A percentile compares a stretch with the other conserved stretches of the same genome.
phyloP scores from a whole-genome alignment of 1,140 invertebrate species.

The Magallana gigas region DNA sequence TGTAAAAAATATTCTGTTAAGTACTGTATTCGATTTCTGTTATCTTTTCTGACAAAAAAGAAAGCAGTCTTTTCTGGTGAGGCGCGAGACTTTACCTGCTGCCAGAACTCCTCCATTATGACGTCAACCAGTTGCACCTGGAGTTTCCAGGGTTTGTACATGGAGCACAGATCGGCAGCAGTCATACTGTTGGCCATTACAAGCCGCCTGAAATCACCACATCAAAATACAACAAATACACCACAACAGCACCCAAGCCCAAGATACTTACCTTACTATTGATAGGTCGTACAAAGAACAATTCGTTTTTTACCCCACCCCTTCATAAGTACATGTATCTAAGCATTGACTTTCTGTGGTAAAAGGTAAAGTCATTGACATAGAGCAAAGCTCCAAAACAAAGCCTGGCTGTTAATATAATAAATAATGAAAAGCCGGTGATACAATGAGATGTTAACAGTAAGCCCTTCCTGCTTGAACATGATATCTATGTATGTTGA shows the following conservation, averaged over 20 bases:
- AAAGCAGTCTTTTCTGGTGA: too few species aligned
- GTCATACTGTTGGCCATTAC: conserved; percentile 90
- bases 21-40: too few species aligned
- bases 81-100: conserved; percentile 80
- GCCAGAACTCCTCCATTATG: conserved; percentile 93
- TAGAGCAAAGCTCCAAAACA: too few species aligned
- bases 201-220: conserved; percentile 76
- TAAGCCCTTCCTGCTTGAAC: too few species aligned
- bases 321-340: not conserved
- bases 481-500: too few species aligned
- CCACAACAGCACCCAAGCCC: not conserved
- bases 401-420: too few species aligned
- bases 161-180: conserved; percentile 89
- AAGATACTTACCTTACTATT: not conserved
- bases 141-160: conserved; percentile 89
- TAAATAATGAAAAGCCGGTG: too few species aligned
- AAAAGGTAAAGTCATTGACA: too few species aligned
- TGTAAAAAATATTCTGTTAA: too few species aligned
- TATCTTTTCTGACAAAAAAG: too few species aligned
- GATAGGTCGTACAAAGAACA: not conserved
- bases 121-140: conserved; percentile 89
- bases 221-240: conserved; percentile 45
- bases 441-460: too few species aligned
- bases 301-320: not conserved
- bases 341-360: not conserved